Evolutionary conservation across 2,113 vertebrate genomes (phyloP).

Genomic region (Miniopterus natalensis): DNA sequence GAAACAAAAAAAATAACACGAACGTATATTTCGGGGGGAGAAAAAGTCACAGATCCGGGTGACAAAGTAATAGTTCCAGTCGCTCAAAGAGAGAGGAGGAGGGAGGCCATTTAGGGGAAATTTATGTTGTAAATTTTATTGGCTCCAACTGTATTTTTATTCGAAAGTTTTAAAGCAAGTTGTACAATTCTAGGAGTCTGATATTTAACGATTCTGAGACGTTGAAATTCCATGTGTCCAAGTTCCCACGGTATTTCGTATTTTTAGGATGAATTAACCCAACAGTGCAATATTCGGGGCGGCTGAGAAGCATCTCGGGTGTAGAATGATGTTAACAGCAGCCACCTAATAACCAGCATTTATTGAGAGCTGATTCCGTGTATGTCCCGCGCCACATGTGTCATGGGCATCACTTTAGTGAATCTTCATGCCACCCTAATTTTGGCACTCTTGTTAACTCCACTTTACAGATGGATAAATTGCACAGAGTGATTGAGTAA

Average conservation of each 20-base stretch:
- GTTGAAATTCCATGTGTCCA: background rate
- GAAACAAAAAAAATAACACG: constrained; percentile 53
- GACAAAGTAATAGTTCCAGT: background rate
- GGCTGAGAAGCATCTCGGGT: background rate
- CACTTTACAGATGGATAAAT: background rate
- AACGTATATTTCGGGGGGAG: background rate
- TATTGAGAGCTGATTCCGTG: background rate
- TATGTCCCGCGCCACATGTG: background rate
- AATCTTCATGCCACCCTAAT: background rate
- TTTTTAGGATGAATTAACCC: background rate
- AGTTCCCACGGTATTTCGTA: background rate
- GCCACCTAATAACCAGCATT: background rate
- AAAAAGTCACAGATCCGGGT: constrained; percentile 14
- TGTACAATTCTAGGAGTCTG: background rate
- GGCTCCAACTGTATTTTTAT: background rate
- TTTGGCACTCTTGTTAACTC: too few species aligned
- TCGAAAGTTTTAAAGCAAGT: constrained; percentile 1
- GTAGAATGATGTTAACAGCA: background rate
- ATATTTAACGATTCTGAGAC: background rate
- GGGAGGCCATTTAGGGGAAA: background rate
- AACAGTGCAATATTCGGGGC: background rate
- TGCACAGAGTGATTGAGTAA: background rate
- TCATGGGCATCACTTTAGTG: background rate
- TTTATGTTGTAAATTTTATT: background rate
- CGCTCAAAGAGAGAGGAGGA: background rate